Conservation (phyloP, 2,113 vertebrate species). For the Charina bottae region DNA sequence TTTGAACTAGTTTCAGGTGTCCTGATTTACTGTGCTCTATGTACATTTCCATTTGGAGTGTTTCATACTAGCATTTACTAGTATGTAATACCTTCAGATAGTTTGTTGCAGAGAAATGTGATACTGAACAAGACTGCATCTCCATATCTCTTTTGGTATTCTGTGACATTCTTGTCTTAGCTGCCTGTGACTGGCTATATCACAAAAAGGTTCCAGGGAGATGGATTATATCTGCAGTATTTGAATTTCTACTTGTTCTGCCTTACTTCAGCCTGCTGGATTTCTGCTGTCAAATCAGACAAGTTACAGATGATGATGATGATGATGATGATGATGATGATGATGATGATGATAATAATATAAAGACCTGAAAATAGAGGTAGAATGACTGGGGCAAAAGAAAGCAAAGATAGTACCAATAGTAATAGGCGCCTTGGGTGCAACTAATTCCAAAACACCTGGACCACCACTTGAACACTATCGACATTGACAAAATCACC, state of each 20-base stretch:
- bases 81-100: constrained; percentile 37
- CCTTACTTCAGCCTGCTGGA: constrained; percentile 59
- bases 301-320: not conserved
- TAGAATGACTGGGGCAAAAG: not conserved
- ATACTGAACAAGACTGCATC: constrained; percentile 58
- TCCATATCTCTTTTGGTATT: constrained; percentile 81
- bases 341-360: too few species aligned
- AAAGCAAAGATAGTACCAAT: not conserved
- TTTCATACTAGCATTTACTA: constrained; percentile 20
- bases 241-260: constrained; percentile 70
- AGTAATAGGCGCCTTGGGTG: not conserved
- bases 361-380: not conserved
- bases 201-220: constrained; percentile 95
- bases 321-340: too few species aligned
- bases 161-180: constrained; percentile 86
- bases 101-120: constrained; percentile 60
- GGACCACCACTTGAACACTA: not conserved
- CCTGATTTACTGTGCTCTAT: constrained; percentile 24
- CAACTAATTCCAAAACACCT: not conserved
- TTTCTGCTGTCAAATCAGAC: constrained; percentile 56
- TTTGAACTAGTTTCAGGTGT: constrained; percentile 43
- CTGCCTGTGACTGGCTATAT: constrained; percentile 89
- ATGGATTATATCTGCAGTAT: constrained; percentile 94
- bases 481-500: not conserved
- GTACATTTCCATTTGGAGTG: not conserved